Conservation (phyloP, 30 jellyfish, hydroid and myxozoan species). For the Sanderia malayensis region DNA sequence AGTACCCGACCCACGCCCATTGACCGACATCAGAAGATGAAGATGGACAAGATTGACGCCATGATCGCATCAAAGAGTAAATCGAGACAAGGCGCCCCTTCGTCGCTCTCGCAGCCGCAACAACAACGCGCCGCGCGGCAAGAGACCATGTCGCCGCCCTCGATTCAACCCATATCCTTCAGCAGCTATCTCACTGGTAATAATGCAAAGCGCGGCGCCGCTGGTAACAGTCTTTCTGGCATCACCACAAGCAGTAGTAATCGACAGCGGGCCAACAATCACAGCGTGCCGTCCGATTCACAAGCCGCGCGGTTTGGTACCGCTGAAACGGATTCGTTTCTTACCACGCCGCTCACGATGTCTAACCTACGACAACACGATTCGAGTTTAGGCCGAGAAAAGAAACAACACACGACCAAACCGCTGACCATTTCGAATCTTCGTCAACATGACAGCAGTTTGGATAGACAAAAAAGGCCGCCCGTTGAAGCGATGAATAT, state of each 20-base stretch:
- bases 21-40: slow-evolving; percentile 54
- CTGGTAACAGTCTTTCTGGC: slow-evolving; percentile 66
- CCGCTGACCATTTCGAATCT: slow-evolving; percentile 86
- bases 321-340: slow-evolving; percentile 57
- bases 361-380: slow-evolving; percentile 91
- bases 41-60: slow-evolving; percentile 94
- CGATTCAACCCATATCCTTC: slow-evolving; percentile 81
- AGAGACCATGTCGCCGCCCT: slow-evolving; percentile 74
- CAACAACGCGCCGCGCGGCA: slow-evolving; percentile 61
- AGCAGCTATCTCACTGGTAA: slow-evolving; percentile 86
- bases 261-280: slow-evolving; percentile 55
- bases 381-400: slow-evolving; percentile 88
- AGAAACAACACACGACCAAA: slow-evolving; percentile 57
- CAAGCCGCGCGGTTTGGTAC: slow-evolving; percentile 61
- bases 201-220: slow-evolving; percentile 67
- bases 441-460: slow-evolving; percentile 92
- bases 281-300: slow-evolving; percentile 25
- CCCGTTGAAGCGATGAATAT: slow-evolving; percentile 1
- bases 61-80: slow-evolving; percentile 82
- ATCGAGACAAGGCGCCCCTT: slow-evolving; percentile 53
- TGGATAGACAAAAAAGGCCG: slow-evolving; percentile 73
- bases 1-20: slow-evolving; percentile 43
- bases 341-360: slow-evolving; percentile 88
- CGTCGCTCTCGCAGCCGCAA: slow-evolving; percentile 30
- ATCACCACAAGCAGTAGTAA: slow-evolving; percentile 54